Conservation (phyloP, 2,888 invertebrate genomes). For the Disparrhopalites patrizii region DNA sequence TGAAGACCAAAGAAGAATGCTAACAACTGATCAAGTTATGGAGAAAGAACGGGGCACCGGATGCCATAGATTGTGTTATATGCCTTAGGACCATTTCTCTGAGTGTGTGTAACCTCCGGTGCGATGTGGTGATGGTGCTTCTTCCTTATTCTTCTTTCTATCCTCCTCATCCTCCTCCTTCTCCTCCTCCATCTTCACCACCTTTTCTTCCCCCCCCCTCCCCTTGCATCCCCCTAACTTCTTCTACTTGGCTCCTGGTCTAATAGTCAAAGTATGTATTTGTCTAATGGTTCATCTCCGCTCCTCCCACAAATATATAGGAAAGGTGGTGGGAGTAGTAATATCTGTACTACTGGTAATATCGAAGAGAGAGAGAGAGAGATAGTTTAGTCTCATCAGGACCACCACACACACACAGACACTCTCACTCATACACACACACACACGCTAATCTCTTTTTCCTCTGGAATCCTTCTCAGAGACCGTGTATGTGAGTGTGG, state of each 20-base stretch:
- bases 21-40: slow-evolving; percentile 15
- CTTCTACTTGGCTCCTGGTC: too few species aligned
- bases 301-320: not conserved
- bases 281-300: too few species aligned
- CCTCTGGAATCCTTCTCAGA: slow-evolving; percentile 22
- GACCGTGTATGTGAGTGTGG: too few species aligned
- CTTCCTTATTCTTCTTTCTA: too few species aligned
- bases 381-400: slow-evolving; percentile 24
- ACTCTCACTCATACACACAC: slow-evolving; percentile 25
- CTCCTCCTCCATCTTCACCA: too few species aligned
- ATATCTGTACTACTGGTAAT: slow-evolving; percentile 9
- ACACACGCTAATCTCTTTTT: slow-evolving; percentile 28
- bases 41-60: slow-evolving; percentile 3
- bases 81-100: too few species aligned
- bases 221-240: too few species aligned
- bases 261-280: too few species aligned
- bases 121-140: too few species aligned
- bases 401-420: slow-evolving; percentile 7
- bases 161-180: too few species aligned
- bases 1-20: not conserved
- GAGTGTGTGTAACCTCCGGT: too few species aligned
- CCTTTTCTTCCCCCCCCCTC: too few species aligned
- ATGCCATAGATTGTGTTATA: slow-evolving; percentile 27
- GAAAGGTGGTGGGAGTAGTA: not conserved
- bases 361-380: not conserved